Conservation (phyloP, 2,797 vertebrate genomes). For the Pseudotriccus pelzelni region DNA sequence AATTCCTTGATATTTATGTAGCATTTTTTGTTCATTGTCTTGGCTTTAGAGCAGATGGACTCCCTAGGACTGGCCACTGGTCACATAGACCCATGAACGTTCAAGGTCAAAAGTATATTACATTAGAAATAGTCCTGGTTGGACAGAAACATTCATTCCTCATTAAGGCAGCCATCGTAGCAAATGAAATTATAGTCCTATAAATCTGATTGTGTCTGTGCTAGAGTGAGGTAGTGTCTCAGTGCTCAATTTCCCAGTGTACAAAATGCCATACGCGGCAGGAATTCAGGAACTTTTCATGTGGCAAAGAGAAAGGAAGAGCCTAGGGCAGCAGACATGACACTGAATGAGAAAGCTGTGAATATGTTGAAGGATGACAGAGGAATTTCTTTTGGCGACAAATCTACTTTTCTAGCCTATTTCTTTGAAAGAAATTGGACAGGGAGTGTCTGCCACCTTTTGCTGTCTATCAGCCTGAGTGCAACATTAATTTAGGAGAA, state of each 20-base stretch:
- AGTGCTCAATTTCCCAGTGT: constrained; percentile 74
- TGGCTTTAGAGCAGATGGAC: background rate
- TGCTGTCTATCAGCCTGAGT: constrained; percentile 35
- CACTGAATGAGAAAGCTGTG: constrained; percentile 71
- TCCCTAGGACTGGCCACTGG: constrained; percentile 21
- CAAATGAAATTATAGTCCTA: constrained; percentile 84
- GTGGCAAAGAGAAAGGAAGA: constrained; percentile 63
- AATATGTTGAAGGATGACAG: constrained; percentile 67
- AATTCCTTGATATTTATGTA: background rate
- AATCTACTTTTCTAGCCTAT: constrained; percentile 44
- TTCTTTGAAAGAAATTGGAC: constrained; percentile 52
- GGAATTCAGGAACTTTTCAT: constrained; percentile 67
- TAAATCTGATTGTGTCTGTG: constrained; percentile 80
- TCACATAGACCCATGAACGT: constrained; percentile 72
- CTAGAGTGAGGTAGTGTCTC: constrained; percentile 79
- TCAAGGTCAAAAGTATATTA: constrained; percentile 80
- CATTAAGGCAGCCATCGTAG: constrained; percentile 75
- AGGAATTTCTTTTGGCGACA: constrained; percentile 69
- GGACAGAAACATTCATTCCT: constrained; percentile 76
- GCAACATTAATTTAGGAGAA: constrained; percentile 58
- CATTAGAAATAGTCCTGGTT: constrained; percentile 63
- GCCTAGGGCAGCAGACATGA: constrained; percentile 64
- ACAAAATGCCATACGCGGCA: constrained; percentile 69
- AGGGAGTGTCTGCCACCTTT: constrained; percentile 51
- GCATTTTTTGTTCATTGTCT: constrained; percentile 38